phyloP scores from a whole-genome alignment of 2,888 invertebrate species.

The Tipula vernalis region DNA sequence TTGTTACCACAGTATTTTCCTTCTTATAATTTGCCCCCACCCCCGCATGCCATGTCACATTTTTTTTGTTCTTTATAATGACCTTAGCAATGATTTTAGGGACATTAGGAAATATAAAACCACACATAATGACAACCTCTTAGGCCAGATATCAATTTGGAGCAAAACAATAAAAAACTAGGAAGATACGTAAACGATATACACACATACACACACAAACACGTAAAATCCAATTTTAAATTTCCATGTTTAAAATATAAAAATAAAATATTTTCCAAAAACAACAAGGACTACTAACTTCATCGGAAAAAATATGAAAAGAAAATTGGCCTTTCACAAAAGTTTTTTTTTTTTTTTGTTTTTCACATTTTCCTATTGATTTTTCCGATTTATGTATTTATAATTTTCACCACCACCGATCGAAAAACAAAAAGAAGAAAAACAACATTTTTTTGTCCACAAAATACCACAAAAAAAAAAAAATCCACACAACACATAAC shows the following conservation, averaged over 20 bases:
- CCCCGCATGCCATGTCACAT: background rate
- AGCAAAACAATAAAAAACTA: background rate
- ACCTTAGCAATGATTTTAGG: background rate
- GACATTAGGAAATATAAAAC: background rate
- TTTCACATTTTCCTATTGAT: background rate
- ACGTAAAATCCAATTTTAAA: background rate
- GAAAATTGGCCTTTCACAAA: background rate
- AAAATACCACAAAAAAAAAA: background rate
- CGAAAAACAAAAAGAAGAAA: background rate
- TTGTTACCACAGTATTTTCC: background rate
- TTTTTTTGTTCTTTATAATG: background rate
- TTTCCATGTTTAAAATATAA: background rate
- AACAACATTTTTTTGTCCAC: background rate
- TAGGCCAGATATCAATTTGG: background rate
- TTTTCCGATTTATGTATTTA: background rate
- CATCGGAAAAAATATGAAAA: background rate
- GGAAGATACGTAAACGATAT: no score
- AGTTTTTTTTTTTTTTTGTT: background rate
- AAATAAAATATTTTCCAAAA: background rate
- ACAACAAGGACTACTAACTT: background rate
- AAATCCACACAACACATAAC: background rate
- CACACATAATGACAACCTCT: background rate
- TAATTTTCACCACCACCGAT: background rate
- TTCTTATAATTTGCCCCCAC: background rate
- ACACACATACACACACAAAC: background rate